Evolutionary conservation across 2,113 vertebrate genomes (phyloP), one percentile per base, ranked within the genome.

Genomic region (Serinus canaria): DNA sequence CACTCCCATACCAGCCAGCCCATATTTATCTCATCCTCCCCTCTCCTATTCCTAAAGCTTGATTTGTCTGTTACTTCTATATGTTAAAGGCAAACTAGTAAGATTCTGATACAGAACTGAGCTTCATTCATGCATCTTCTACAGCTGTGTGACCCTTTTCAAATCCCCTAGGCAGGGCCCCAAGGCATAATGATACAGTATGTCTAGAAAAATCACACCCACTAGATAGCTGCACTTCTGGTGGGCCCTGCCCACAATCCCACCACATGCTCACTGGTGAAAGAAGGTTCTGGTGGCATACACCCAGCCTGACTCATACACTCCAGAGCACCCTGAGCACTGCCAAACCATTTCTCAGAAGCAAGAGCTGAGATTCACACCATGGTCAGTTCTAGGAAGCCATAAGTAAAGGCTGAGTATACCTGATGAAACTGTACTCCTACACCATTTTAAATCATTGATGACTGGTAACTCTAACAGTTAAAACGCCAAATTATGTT

Each of bases 201-300:
- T 2, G 23, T 21, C 23, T 64, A 64, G 39, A 69, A 86, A 94
- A 92, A 92, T 80, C 22, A 60, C 55, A 41, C 44, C 53, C 28
- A 9, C 76, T 53, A 43, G 4, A 33, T 37, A 92, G 76, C 63
- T 66, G 64, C 58, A 44, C n/a, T 86, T 83, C 59, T 88, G 53
- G 49, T 28, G 37, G 63, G 63, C 37, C 58, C 50, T 53, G 37
- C 70, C 66, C 63, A 74, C 25, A 50, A 2, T 28, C 24, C 39
- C 72, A 37, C 2, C 2, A 66, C 0, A 9, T 41, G 19, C 79
- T 88, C 44, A 37, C 9, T 20, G 58, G 17, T 0, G 1, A 73
- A 41, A 64, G 52, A 59, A 80, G 9, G 46, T 49, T 72, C 79
- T 80, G 27, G 53, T 20, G 28, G 49, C 7, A 5, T 13, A 46